A percentile compares a stretch with the other conserved stretches of the same genome.
Conservation (phyloP, 2,797 vertebrate genomes). For the Poecilia velifera region DNA sequence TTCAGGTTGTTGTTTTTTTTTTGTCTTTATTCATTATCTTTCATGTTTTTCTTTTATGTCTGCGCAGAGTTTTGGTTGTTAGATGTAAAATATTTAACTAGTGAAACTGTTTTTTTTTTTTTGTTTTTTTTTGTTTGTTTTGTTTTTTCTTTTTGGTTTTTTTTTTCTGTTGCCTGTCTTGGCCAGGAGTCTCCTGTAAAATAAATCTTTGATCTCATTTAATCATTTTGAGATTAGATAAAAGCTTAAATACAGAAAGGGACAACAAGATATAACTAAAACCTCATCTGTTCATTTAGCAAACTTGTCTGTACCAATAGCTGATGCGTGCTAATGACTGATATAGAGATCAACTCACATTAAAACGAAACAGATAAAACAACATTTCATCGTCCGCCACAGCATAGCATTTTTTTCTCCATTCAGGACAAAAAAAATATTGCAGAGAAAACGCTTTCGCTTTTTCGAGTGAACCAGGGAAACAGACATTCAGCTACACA, state of each 20-base stretch:
- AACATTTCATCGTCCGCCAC: conserved; percentile 24
- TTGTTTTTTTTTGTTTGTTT: neutral
- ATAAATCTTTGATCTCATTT: neutral
- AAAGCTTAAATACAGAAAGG: neutral
- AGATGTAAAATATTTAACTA: neutral
- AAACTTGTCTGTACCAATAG: neutral
- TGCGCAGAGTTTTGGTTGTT: neutral
- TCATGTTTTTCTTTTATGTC: neutral
- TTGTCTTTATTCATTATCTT: neutral
- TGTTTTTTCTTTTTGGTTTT: too few relatives aligned
- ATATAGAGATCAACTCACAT: neutral
- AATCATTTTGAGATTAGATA: neutral
- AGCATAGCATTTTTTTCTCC: neutral
- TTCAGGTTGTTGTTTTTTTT: neutral
- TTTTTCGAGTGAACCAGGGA: conserved; percentile 44
- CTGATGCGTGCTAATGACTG: neutral
- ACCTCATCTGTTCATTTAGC: neutral
- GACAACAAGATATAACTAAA: neutral
- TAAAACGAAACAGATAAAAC: conserved; percentile 11
- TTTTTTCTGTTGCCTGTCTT: neutral
- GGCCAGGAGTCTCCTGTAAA: neutral
- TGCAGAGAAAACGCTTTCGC: conserved; percentile 46
- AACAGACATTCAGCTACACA: conserved; percentile 50
- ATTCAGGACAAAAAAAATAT: conserved; percentile 25
- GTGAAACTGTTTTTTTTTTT: neutral